Evolutionary conservation across 2,113 vertebrate species (phyloP).

Genomic region (Prolemur simus): DNA sequence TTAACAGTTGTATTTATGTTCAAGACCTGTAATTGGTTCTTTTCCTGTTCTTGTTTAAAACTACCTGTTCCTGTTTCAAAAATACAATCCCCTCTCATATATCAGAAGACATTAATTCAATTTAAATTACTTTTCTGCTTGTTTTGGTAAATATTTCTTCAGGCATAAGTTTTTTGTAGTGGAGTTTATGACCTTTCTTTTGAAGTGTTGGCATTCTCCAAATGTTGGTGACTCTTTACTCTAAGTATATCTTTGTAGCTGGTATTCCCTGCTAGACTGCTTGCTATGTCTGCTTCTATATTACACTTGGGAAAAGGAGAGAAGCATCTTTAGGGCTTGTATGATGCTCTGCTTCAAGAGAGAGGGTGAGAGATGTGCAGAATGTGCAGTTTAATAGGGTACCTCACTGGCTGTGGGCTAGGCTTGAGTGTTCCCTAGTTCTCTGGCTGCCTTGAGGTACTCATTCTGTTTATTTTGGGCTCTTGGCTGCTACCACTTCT

Average conservation of each 20-base stretch:
- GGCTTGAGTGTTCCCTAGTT: background rate
- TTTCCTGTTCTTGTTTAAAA: background rate
- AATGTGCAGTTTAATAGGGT: background rate
- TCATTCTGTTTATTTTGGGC: background rate
- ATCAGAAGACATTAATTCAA: background rate
- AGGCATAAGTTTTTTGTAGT: background rate
- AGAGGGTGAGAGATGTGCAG: background rate
- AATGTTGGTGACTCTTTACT: background rate
- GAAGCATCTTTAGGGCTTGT: background rate
- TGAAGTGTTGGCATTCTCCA: background rate
- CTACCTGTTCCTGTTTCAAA: background rate
- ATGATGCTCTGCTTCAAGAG: background rate
- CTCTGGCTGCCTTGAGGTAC: background rate
- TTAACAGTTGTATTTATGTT: background rate
- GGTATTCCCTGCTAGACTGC: background rate
- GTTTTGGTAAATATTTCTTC: background rate
- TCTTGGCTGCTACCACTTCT: background rate
- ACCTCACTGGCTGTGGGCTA: background rate
- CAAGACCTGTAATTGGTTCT: background rate
- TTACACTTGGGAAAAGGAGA: background rate
- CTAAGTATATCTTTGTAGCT: background rate
- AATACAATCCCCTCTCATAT: background rate
- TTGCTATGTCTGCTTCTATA: background rate
- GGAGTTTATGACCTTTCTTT: background rate
- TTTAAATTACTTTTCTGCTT: background rate